Base-by-base conservation (phyloP, 1,140 invertebrate species). In the Papilio helenus region DNA sequence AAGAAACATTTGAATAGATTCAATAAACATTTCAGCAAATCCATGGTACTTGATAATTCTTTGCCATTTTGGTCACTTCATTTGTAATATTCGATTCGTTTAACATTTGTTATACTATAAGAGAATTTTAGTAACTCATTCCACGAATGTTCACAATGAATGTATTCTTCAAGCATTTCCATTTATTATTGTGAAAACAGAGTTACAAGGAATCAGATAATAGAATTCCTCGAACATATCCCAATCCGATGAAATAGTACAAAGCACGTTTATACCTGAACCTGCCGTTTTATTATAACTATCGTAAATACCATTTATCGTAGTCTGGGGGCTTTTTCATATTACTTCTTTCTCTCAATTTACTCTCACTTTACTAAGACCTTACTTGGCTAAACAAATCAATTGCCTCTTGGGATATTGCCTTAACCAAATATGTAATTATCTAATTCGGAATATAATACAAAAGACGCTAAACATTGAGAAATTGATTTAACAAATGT, bases 191-290 rank as follows among this genome's bases (percentile, higher is more conserved):
- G 14, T 68, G 26, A 68, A 65, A 29, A 23, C 23, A 23, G 58
- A 68, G 61, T 68, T 58, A 68, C 12, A 68, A 68, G 61, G 61
- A 68, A 68, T 68, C 34, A 34, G 61, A 68, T 68, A 68, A 68
- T 29, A 29, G 61, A 29, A 68, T 68, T 68, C 61, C 14, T 16
- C 61, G 26, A 68, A 68, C 61, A 16, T 68, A 68, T 68, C 26
- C 14, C 14, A 29, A 68, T 14, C 20, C 58, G 18, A 68, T 68
- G 29, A 68, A 68, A 68, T 16, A 68, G 10, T 61, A 61, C 61
- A 68, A 18, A 29, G 26, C 26, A 29, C 12, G 12, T 34, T 68
- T 18, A 3, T 68, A 68, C 61, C 61, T 34, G 23, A 68, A 68
- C 26, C 26, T 29, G 10, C 26, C 61, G 61, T 26, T 26, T 61